A percentile compares a stretch with the other conserved stretches of the same genome.
phyloP scores from a whole-genome alignment of 2,888 invertebrate genomes.

The Epinotia demarniana region DNA sequence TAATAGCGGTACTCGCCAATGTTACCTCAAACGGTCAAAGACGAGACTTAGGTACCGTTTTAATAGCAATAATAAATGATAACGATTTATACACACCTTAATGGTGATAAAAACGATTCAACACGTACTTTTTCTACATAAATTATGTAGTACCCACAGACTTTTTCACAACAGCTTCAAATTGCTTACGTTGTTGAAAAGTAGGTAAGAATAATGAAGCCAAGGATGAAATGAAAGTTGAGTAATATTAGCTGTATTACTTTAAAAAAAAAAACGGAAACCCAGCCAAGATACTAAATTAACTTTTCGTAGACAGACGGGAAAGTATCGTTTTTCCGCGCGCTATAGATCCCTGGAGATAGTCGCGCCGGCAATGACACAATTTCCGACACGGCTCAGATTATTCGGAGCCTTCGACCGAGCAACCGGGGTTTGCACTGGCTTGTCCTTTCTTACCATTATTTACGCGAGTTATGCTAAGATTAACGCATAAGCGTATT shows the following conservation, averaged over 20 bases:
- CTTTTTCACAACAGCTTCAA: not conserved
- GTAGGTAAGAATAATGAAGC: not conserved
- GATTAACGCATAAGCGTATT: too few relatives aligned
- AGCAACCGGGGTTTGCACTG: slow-evolving; percentile 35
- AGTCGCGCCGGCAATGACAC: slow-evolving; percentile 63
- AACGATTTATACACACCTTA: slow-evolving; percentile 14
- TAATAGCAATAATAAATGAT: slow-evolving; percentile 27
- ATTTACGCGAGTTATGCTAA: too few relatives aligned
- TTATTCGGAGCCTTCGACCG: slow-evolving; percentile 45
- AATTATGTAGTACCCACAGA: not conserved
- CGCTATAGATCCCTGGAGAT: slow-evolving; percentile 59
- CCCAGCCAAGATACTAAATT: not conserved
- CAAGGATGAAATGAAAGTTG: not conserved
- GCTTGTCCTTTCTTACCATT: slow-evolving; percentile 47
- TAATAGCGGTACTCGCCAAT: slow-evolving; percentile 23
- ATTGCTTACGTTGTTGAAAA: not conserved
- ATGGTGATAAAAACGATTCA: slow-evolving; percentile 4
- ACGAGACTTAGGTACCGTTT: slow-evolving; percentile 27
- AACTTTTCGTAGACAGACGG: slow-evolving; percentile 2
- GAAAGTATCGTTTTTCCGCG: slow-evolving; percentile 46
- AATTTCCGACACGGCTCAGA: slow-evolving; percentile 65
- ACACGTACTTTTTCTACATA: not conserved
- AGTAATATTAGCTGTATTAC: not conserved
- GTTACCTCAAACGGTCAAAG: slow-evolving; percentile 5
- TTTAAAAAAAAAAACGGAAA: not conserved